phyloP scores from a whole-genome alignment of 2,888 invertebrate species.

The Erebia epiphron region DNA sequence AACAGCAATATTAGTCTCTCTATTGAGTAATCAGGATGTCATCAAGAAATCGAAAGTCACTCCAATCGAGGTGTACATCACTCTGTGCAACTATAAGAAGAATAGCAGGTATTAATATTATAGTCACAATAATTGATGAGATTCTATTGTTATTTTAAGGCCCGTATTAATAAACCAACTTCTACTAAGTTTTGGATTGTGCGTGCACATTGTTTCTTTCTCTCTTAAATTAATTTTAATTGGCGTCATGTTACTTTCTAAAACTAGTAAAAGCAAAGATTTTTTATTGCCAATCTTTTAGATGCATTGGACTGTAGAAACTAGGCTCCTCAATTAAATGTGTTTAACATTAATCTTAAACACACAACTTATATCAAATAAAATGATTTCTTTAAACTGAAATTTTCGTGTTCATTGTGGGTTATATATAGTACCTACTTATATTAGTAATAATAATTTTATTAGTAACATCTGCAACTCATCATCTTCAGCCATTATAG shows the following conservation, averaged over 20 bases:
- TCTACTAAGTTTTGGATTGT: too few relatives aligned
- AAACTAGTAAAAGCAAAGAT: conserved; percentile 13
- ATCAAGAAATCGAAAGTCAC: conserved; percentile 69
- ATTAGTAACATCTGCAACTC: too few relatives aligned
- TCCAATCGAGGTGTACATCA: conserved; percentile 81
- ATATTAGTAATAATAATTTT: too few relatives aligned
- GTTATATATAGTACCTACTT: too few relatives aligned
- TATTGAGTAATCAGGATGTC: conserved; percentile 74
- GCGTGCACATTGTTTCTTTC: neutral
- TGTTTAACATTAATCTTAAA: too few relatives aligned
- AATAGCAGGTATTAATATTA: conserved; percentile 79
- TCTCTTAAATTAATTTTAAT: neutral
- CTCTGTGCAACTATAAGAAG: conserved; percentile 83
- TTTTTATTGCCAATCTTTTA: conserved; percentile 1
- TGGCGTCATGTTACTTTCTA: neutral
- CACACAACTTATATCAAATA: too few relatives aligned
- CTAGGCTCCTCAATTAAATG: neutral
- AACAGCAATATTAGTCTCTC: conserved; percentile 76
- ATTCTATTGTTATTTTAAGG: too few relatives aligned
- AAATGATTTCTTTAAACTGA: too few relatives aligned
- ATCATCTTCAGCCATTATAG: too few relatives aligned
- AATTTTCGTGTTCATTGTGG: too few relatives aligned
- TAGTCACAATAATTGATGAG: neutral
- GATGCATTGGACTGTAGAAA: conserved; percentile 1
- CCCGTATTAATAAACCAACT: too few relatives aligned